Evolutionary conservation across 2,797 vertebrate genomes (phyloP).

Genomic region (Neostethus bicornis): DNA sequence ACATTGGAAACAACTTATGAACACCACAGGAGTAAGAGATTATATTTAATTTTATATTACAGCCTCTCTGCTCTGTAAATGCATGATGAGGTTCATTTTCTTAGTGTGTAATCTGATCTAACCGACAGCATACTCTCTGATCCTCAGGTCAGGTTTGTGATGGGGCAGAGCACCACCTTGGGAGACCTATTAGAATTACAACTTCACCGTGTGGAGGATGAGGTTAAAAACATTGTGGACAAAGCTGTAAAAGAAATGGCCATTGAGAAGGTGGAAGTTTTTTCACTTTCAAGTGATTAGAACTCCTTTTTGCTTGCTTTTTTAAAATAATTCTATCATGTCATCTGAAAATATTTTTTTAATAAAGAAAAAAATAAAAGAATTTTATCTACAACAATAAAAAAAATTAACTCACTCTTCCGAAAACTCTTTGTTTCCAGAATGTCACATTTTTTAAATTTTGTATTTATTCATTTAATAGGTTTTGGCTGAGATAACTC

Average conservation of each 20-base stretch:
- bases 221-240: slow-evolving; percentile 83
- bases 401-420: not conserved
- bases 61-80: slow-evolving; percentile 1
- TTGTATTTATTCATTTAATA: not conserved
- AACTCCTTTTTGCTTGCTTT: too few relatives aligned
- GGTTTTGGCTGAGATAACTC: slow-evolving; percentile 80
- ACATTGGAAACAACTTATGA: slow-evolving; percentile 84
- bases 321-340: too few relatives aligned
- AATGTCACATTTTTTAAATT: too few relatives aligned
- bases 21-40: slow-evolving; percentile 65
- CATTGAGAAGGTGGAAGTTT: slow-evolving; percentile 69
- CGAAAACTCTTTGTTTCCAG: too few relatives aligned
- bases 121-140: slow-evolving; percentile 15
- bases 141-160: slow-evolving; percentile 80
- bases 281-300: not conserved
- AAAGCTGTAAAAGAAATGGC: slow-evolving; percentile 84
- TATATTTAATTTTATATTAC: slow-evolving; percentile 16
- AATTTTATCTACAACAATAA: too few relatives aligned
- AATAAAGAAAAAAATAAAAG: too few relatives aligned
- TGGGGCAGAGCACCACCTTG: slow-evolving; percentile 80
- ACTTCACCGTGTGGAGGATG: slow-evolving; percentile 81
- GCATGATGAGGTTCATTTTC: slow-evolving; percentile 45
- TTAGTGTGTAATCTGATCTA: slow-evolving; percentile 48
- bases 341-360: not conserved
- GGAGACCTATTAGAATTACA: slow-evolving; percentile 83